Base-by-base conservation (phyloP, 1,140 invertebrate genomes). In the Daktulosphaira vitifoliae region DNA sequence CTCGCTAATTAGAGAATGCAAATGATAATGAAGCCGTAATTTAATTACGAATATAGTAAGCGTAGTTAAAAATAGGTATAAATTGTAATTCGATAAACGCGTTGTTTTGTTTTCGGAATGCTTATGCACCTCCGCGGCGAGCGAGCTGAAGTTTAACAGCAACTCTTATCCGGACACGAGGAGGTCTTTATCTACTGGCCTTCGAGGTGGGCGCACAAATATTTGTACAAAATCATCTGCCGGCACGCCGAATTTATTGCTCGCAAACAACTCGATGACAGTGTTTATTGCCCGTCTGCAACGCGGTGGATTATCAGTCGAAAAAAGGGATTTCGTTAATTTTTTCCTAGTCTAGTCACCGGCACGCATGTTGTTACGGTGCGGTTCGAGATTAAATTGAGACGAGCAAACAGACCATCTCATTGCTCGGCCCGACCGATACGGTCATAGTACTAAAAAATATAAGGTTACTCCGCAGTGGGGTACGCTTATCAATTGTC, bases 191-290 rank as follows among this genome's bases (percentile, higher is more conserved):
- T 62, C 25, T 25, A 6, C 39, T 4, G n/a, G 39, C 39, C 9
- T 18, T 48, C 56, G 46, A 62, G 42, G 56, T 46, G 39, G 56
- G 44, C 56, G 25, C 20, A 62, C 56, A 62, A 62, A 62, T 62
- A 62, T 62, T 62, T 62, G 56, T 48, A 48, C 56, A 48, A 62
- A 33, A 62, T 62, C 56, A 8, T 62, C 56, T 33, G 29, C 56
- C 56, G 20, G 15, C n/a, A n/a, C 54, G 39, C 39, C 37, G 56
- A 48, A 33, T 62, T 46, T 48, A 48, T 48, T 33, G 16, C 42
- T 39, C 5, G 26, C 23, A 29, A 8, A 16, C 15, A 29, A 33
- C 56, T 48, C 25, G 54, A 59, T 46, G 56, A 29, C 42, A 33
- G 18, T 48, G 56, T 62, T 62, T 62, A 48, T 33, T 59, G 16